phyloP scores from a whole-genome alignment of 2,113 vertebrate genomes.

The Myrmecobius fasciatus region DNA sequence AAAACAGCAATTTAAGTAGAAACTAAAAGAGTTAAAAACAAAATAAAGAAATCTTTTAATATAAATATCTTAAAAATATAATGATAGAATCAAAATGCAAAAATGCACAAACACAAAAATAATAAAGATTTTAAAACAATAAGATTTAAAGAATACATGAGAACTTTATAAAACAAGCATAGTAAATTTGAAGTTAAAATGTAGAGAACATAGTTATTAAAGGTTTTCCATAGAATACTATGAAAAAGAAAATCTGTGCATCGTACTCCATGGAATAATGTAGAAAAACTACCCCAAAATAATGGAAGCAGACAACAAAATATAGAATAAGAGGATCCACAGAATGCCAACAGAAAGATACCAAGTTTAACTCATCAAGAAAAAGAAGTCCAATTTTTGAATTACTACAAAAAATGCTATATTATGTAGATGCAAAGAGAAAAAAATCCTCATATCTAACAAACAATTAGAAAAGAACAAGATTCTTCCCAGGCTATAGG shows the following conservation, averaged over 20 bases:
- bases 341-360: background rate
- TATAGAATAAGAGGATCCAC: background rate
- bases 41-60: background rate
- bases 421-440: background rate
- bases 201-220: background rate
- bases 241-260: background rate
- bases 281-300: background rate
- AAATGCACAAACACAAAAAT: background rate
- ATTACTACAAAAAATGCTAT: background rate
- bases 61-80: background rate
- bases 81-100: background rate
- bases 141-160: background rate
- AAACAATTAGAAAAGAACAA: background rate
- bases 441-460: background rate
- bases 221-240: background rate
- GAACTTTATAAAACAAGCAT: background rate
- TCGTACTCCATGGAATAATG: background rate
- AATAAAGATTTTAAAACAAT: background rate
- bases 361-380: background rate
- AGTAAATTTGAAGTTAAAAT: background rate
- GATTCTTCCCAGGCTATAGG: background rate
- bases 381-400: background rate
- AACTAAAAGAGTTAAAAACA: background rate
- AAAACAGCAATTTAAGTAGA: background rate
- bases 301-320: background rate